Base-by-base conservation (phyloP, 2,113 vertebrate genomes). In the Gavia stellata region DNA sequence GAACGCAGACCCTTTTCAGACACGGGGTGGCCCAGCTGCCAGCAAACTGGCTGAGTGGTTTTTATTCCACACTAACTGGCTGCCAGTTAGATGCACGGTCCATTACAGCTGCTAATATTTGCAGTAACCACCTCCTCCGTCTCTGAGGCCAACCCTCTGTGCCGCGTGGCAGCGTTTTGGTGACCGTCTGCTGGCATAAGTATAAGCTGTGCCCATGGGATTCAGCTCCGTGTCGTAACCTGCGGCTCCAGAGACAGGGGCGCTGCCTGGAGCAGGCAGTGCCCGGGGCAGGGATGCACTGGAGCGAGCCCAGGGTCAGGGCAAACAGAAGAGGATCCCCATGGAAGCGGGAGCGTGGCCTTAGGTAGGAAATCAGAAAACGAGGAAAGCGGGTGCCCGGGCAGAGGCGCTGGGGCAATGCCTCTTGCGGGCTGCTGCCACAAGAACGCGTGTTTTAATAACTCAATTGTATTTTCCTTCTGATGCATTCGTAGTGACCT, bases 181-280 rank as follows among this genome's bases (percentile, higher is more conserved):
- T 67, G 63, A 24, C 65, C 0, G 5, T 31, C 56, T n/a, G 65
- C 72, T 78, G 75, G 50, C 23, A 7, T 25, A 8, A 5, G 42
- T 5, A 3, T 14, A 31, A 86, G 72, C 73, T 73, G 72, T 68
- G 68, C 83, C 90, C 67, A 0, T 3, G 45, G 77, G 50, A 26
- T 34, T 6, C 59, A 14, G 63, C 33, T 21, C 88, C 2, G 0
- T 8, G 36, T 13, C 4, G 0, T 0, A 25, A 7, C 15, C 58
- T 15, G 52, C 3, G 11, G 75, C 75, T 40, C 28, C 47, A 3
- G 81, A 14, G 56, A 3, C 20, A 0, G 1, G 0, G 66, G 36
- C 3, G 66, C 80, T 83, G 81, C 81, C 85, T 11, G 66, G 8
- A 62, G 20, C 0, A 5, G 75, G 80, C 26, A 44, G 17, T 4